These are phyloP conservation scores for Leptinotarsa haldemani DNA, from an alignment of 2,888 invertebrate genomes.

Conservation along the genomic window DNA sequence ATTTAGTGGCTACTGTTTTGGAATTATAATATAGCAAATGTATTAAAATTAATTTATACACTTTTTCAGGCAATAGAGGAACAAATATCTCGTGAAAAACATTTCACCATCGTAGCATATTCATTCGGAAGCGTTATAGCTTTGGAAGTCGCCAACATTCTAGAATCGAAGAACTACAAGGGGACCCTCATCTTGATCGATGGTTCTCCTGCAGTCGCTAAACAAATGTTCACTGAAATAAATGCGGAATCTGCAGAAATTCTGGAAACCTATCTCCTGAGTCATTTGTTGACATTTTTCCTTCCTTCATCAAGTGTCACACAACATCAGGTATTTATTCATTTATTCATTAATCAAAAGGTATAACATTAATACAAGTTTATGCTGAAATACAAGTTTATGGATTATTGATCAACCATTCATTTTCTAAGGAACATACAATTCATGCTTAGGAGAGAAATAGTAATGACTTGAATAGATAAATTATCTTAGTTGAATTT, in stretches of 20 bases:
- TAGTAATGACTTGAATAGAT: too few relatives aligned
- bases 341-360: too few relatives aligned
- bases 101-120: slow-evolving; percentile 85
- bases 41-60: too few relatives aligned
- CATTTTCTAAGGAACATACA: too few relatives aligned
- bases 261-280: slow-evolving; percentile 69
- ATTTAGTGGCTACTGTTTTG: too few relatives aligned
- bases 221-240: slow-evolving; percentile 66
- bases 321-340: slow-evolving; percentile 57
- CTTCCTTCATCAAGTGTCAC: slow-evolving; percentile 65
- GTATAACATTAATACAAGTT: too few relatives aligned
- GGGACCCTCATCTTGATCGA: slow-evolving; percentile 82
- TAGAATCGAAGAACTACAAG: slow-evolving; percentile 75
- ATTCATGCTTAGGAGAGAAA: too few relatives aligned
- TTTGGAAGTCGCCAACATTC: slow-evolving; percentile 78
- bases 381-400: too few relatives aligned
- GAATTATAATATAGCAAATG: too few relatives aligned
- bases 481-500: too few relatives aligned
- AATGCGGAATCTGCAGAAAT: slow-evolving; percentile 66
- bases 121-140: slow-evolving; percentile 87
- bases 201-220: slow-evolving; percentile 78
- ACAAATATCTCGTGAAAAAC: slow-evolving; percentile 68
- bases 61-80: slow-evolving; percentile 70
- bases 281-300: slow-evolving; percentile 66
- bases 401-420: too few relatives aligned